A percentile compares a stretch with the other conserved stretches of the same genome.
phyloP scores from a whole-genome alignment of 2,797 vertebrate genomes.

The Peromyscus nudipes region DNA sequence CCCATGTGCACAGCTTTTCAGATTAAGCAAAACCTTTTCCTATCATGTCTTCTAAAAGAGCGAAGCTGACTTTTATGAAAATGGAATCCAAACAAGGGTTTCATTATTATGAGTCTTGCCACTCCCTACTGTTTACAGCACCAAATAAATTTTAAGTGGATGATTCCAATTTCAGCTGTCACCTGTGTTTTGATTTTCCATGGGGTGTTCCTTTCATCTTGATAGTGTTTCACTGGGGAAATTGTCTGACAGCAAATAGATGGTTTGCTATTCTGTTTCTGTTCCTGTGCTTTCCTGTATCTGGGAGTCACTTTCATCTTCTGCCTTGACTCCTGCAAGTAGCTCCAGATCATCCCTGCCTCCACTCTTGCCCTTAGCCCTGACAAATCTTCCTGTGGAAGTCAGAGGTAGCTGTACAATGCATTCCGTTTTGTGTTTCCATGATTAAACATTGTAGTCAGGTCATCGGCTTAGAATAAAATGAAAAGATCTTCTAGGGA shows the following conservation, averaged over 20 bases:
- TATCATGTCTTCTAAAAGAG: neutral
- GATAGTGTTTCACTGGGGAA: conserved; percentile 38
- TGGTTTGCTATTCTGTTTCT: neutral
- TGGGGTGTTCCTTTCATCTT: conserved; percentile 51
- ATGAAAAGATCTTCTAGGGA: neutral
- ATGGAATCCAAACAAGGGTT: conserved; percentile 64
- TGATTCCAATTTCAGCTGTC: conserved; percentile 75
- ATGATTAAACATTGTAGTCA: neutral
- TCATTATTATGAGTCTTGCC: conserved; percentile 66
- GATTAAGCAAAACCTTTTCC: conserved; percentile 61
- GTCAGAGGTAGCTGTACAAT: neutral
- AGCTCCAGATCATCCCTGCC: too few species aligned
- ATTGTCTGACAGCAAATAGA: conserved; percentile 46
- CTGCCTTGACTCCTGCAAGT: neutral
- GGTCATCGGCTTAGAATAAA: neutral
- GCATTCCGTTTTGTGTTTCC: neutral
- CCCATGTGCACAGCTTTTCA: neutral
- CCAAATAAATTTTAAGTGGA: conserved; percentile 62
- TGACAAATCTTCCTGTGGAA: neutral
- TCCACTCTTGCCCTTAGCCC: neutral
- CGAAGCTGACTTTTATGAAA: conserved; percentile 60
- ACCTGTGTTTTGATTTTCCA: conserved; percentile 68
- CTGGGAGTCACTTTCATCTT: neutral
- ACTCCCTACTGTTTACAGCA: conserved; percentile 65
- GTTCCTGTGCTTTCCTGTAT: neutral